Evolutionary conservation across 2,888 invertebrate genomes (phyloP), one percentile per base, ranked within the genome.

Genomic region (Leptothorax acervorum): DNA sequence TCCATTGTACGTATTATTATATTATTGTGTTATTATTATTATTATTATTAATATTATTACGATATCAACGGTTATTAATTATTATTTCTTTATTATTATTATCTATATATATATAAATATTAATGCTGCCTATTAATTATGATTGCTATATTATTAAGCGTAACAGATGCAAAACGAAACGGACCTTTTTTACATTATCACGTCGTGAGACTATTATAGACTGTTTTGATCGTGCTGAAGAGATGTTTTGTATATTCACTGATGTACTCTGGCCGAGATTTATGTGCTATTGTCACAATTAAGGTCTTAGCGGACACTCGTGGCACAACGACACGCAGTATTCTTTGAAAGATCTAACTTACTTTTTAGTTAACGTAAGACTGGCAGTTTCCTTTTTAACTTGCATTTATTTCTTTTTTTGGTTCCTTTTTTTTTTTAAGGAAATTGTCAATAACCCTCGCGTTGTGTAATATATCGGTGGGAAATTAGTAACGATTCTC

Each of bases 331-430:
- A 90, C 63, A 57, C 79, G 82, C 85, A 90, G 87, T 90, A 88
- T 90, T 90, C 82, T 78, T 84, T 81, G 48, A 71, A 66, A 74
- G 70, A 70, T 53, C 53, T 85, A 71, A 82, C 45, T 63, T 74
- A 71, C 51, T 31, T 55, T 87, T 91, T 86, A 86, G 68, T 91
- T 86, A 18, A 85, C n/a, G 68, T 65, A 88, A 89, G 90, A 91
- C 90, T 90, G 85, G 70, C 65, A 35, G 45, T 31, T 85, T 82
- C 83, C 83, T 75, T 88, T 88, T 68, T 66, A 82, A 84, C 68
- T 83, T 71, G 82, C 85, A 86, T 87, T 85, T 65, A 53, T 1
- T 55, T 31, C 35, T 23, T n/a, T 23, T 31, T 78, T 68, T 55
- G 9, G 3, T 42, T 60, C 18, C 15, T 45, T 35, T 45, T 55